Evolutionary conservation across 1,140 invertebrate species (phyloP).

Genomic region (Drosophila virilis): DNA sequence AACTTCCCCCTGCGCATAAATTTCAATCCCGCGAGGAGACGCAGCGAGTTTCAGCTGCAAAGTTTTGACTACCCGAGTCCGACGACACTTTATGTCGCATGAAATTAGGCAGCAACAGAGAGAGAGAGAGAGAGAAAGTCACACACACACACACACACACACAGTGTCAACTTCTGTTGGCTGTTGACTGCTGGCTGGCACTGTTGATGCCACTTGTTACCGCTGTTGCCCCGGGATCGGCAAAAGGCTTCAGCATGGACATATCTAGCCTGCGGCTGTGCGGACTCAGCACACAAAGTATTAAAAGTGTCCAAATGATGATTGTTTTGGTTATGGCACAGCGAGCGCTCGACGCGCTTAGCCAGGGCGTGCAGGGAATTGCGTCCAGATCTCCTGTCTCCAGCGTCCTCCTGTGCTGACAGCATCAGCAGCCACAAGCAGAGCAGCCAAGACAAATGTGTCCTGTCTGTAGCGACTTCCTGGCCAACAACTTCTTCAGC

Average conservation of each 20-base stretch:
- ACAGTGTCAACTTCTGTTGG: slow-evolving; percentile 5
- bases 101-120: slow-evolving; percentile 71
- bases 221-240: slow-evolving; percentile 32
- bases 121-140: slow-evolving; percentile 9
- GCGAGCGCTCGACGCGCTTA: slow-evolving; percentile 42
- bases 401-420: slow-evolving; percentile 11
- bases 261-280: slow-evolving; percentile 17
- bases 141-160: not conserved
- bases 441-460: slow-evolving; percentile 46
- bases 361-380: slow-evolving; percentile 63
- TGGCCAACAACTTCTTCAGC: slow-evolving; percentile 18
- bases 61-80: slow-evolving; percentile 51
- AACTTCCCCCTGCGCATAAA: slow-evolving; percentile 71
- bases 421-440: slow-evolving; percentile 20
- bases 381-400: slow-evolving; percentile 19
- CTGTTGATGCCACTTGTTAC: slow-evolving; percentile 61
- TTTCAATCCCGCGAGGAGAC: slow-evolving; percentile 75
- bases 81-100: slow-evolving; percentile 65
- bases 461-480: slow-evolving; percentile 19
- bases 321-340: slow-evolving; percentile 76
- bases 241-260: slow-evolving; percentile 29
- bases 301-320: slow-evolving; percentile 82
- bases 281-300: slow-evolving; percentile 63
- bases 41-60: slow-evolving; percentile 50
- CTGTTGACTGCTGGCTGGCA: slow-evolving; percentile 39